phyloP scores from a whole-genome alignment of 1,140 invertebrate species.

The Hormaphis cornu region DNA sequence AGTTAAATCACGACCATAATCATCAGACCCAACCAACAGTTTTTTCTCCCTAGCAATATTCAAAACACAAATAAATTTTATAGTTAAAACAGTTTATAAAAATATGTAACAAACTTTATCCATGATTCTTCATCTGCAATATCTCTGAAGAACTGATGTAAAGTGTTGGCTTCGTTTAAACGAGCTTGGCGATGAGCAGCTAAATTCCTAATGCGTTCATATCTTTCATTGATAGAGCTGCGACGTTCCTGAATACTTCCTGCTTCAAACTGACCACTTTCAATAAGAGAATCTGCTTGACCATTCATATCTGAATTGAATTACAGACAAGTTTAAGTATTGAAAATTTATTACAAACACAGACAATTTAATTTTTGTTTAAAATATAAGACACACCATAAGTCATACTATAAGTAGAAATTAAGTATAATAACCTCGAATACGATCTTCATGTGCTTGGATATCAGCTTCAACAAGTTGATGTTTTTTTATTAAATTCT shows the following conservation, averaged over 20 bases:
- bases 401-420: not conserved
- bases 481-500: constrained; percentile 98
- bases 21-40: constrained; percentile 90
- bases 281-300: constrained; percentile 87
- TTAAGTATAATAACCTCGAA: constrained; percentile 54
- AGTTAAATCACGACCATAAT: constrained; percentile 95
- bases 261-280: constrained; percentile 89
- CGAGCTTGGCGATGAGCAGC: constrained; percentile 83
- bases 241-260: constrained; percentile 87
- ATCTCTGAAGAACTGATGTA: constrained; percentile 98
- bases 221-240: constrained; percentile 86
- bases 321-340: too few relatives aligned
- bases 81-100: not conserved
- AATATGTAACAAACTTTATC: constrained; percentile 70
- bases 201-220: constrained; percentile 83
- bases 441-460: constrained; percentile 87
- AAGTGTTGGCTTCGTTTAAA: constrained; percentile 88
- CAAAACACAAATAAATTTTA: constrained; percentile 33
- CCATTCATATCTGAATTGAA: constrained; percentile 68
- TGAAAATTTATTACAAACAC: too few relatives aligned
- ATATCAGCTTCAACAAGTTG: constrained; percentile 97
- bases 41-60: constrained; percentile 75
- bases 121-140: constrained; percentile 99
- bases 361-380: not conserved
- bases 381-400: not conserved